Evolutionary conservation across 1,140 invertebrate species (phyloP), one percentile per base, ranked within the genome.

Genomic region (Ooceraea biroi): DNA sequence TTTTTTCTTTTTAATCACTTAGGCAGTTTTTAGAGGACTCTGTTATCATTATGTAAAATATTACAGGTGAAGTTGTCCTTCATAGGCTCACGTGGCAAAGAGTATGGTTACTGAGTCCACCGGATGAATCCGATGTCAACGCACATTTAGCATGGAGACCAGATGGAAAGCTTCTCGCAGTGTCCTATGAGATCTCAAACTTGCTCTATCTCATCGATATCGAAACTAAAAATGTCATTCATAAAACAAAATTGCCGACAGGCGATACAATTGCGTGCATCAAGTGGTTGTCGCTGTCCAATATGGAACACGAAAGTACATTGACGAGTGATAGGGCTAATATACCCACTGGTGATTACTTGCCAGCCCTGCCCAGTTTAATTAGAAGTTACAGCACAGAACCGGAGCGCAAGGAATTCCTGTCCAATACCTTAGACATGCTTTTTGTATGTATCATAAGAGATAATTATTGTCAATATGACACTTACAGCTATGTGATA

Each of bases 71-170:
- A 96, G 96, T 98, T 14, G 95, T 97, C 73, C 95, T 99, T 14
- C 98, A 99, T 92, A 96, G 98, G 83, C 94, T 99, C 44, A 97
- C 97, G 27, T 99, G 98, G 98, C 98, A 99, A 91, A 97, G 97
- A 94, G 98, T 99, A 11, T 99, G 98, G 97, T 95, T 96, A 48
- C 95, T 99, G 58, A 94, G 95, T 69, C 96, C 98, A 19, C 96
- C 96, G 19, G 96, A 95, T 86, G 98, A 98, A 92, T 95, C 95
- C 85, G 93, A 96, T 50, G 93, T 91, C 19, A 96, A 97, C 30
- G 95, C 95, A 83, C 96, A 96, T 72, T 95, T 99, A 88, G 96
- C 97, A 72, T 99, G 98, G 98, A 96, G 98, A 94, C 98, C 98
- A 44, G 98, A 99, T 96, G 98, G 98, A 85, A 98, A 99, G 95